phyloP scores from a whole-genome alignment of 1,140 invertebrate genomes.

The Tetraneura akinire region DNA sequence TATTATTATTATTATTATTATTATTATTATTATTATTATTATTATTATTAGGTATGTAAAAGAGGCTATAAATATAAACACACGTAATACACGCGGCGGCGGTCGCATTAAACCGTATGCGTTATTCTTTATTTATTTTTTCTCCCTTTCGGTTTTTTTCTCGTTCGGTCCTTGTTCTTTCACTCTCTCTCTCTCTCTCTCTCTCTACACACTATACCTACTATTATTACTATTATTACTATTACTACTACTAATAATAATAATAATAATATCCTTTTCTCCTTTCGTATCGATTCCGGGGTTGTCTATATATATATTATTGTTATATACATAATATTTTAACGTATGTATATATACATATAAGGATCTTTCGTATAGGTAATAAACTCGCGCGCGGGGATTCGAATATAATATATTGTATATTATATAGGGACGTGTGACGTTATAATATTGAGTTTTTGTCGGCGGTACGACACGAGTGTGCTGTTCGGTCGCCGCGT shows the following conservation, averaged over 20 bases:
- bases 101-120: background rate
- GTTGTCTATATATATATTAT: background rate
- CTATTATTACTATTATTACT: too few relatives aligned
- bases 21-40: too few relatives aligned
- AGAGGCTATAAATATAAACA: background rate
- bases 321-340: too few relatives aligned
- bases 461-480: constrained; percentile 12
- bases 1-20: too few relatives aligned
- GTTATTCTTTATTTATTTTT: constrained; percentile 17
- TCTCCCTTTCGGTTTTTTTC: constrained; percentile 38
- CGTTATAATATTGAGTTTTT: constrained; percentile 14
- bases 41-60: constrained; percentile 15
- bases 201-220: too few relatives aligned
- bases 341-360: too few relatives aligned
- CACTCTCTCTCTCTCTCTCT: too few relatives aligned
- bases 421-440: background rate
- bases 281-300: constrained; percentile 23
- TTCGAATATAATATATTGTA: too few relatives aligned
- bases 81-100: background rate
- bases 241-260: too few relatives aligned
- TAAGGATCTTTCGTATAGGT: background rate
- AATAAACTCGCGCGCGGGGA: background rate
- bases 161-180: too few relatives aligned
- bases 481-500: background rate
- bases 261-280: too few relatives aligned